Evolutionary conservation across 2,113 vertebrate genomes (phyloP).

Genomic region (Polyodon spathula): DNA sequence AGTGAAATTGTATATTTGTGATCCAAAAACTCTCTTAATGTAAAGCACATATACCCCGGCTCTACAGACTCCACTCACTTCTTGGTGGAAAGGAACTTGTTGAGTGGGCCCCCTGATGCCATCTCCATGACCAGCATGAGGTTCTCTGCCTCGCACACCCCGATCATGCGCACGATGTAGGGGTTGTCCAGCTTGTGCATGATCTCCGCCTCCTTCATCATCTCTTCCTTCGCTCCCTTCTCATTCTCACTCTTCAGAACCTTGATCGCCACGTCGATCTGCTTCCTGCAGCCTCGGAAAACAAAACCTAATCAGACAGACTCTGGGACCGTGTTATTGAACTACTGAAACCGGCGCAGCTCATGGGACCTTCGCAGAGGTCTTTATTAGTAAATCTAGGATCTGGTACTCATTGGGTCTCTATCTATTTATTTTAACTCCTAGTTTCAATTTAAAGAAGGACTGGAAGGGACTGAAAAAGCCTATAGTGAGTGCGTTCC

Average conservation of each 20-base stretch:
- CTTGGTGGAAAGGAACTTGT: conserved; percentile 73
- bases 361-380: too few species aligned
- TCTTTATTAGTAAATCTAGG: too few species aligned
- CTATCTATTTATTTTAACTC: too few species aligned
- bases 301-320: neutral
- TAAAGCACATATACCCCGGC: neutral
- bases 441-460: too few species aligned
- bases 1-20: too few species aligned
- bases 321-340: too few species aligned
- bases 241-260: conserved; percentile 82
- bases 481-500: too few species aligned
- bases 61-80: conserved; percentile 69
- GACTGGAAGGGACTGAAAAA: too few species aligned
- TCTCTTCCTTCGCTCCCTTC: conserved; percentile 75
- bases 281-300: conserved; percentile 59
- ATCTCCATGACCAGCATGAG: conserved; percentile 98
- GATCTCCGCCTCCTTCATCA: conserved; percentile 94
- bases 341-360: too few species aligned
- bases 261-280: conserved; percentile 90
- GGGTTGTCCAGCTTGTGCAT: conserved; percentile 93
- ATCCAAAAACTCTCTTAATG: too few species aligned
- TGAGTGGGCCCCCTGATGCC: conserved; percentile 76
- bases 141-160: conserved; percentile 74
- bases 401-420: too few species aligned
- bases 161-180: conserved; percentile 90